Base-by-base conservation (phyloP, 2,888 invertebrate genomes). In the Pristionchus fissidentatus region DNA sequence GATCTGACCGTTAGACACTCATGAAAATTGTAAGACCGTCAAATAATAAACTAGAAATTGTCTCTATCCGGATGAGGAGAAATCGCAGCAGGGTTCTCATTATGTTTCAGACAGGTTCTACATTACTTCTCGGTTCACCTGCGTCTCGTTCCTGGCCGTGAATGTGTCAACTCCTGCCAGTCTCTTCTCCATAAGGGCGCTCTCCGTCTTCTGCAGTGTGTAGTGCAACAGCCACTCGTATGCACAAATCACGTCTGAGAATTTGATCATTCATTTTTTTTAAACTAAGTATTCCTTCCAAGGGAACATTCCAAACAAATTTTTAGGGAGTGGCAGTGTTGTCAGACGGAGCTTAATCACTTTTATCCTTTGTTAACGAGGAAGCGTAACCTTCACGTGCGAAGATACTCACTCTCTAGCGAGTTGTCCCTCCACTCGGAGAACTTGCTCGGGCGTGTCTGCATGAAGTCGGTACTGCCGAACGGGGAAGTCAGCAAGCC, bases 221-320 rank as follows among this genome's bases (percentile, higher is more conserved):
- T 95, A 95, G 83, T 95, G 95, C 3, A 95, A 94, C 84, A 97
- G 93, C 97, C 97, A 98, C 92, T 95, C 95, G 92, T 96, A 95
- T 29, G 93, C 49, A 19, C 49, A 15, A 49, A 49, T 10, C 19
- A 19, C 49, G 19, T 49, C 49, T 49, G 49, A 10, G 19, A n/a
- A 38, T 8, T 29, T 1, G 8, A n/a, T n/a, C n/a, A n/a, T n/a
- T n/a, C n/a, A n/a, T n/a, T n/a, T n/a, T n/a, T n/a, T n/a, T n/a
- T n/a, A n/a, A n/a, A n/a, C n/a, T n/a, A n/a, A n/a, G n/a, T n/a
- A n/a, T n/a, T n/a, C n/a, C n/a, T n/a, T n/a, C n/a, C n/a, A n/a
- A n/a, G n/a, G n/a, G n/a, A n/a, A n/a, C n/a, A n/a, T n/a, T n/a
- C n/a, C n/a, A n/a, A n/a, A n/a, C n/a, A n/a, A n/a, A n/a, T n/a